phyloP scores from a whole-genome alignment of 2,888 invertebrate genomes.

The Smittia sp. region DNA sequence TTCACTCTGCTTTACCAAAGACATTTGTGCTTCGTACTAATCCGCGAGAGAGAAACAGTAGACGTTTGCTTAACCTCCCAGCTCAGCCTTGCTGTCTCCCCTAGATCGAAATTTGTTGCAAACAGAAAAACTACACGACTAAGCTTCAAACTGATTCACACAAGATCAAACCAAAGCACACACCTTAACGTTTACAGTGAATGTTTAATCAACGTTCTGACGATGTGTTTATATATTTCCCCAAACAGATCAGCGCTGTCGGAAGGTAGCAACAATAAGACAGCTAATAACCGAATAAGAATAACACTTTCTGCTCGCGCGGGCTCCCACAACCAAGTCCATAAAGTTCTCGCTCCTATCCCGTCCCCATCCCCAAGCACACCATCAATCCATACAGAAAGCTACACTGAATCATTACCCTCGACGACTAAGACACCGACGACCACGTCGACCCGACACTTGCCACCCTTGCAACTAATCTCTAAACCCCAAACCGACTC shows the following conservation, averaged over 20 bases:
- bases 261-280: slow-evolving; percentile 47
- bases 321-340: slow-evolving; percentile 43
- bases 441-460: not conserved
- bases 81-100: no score
- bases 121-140: no score
- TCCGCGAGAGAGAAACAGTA: not conserved
- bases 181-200: no score
- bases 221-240: not conserved
- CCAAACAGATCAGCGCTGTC: slow-evolving; percentile 45
- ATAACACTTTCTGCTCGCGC: slow-evolving; percentile 50
- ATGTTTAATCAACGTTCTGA: not conserved
- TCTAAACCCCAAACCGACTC: not conserved
- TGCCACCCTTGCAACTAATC: not conserved
- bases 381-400: slow-evolving; percentile 45
- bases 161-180: no score
- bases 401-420: slow-evolving; percentile 25
- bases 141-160: no score
- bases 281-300: slow-evolving; percentile 45
- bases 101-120: no score
- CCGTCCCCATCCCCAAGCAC: slow-evolving; percentile 47
- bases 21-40: not conserved
- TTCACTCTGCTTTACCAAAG: not conserved
- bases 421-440: slow-evolving; percentile 30
- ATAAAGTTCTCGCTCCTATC: slow-evolving; percentile 13
- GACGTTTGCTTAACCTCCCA: no score